Conservation (phyloP, 30 jellyfish, hydroid and myxozoan genomes). For the Haliclystus octoradiatus region DNA sequence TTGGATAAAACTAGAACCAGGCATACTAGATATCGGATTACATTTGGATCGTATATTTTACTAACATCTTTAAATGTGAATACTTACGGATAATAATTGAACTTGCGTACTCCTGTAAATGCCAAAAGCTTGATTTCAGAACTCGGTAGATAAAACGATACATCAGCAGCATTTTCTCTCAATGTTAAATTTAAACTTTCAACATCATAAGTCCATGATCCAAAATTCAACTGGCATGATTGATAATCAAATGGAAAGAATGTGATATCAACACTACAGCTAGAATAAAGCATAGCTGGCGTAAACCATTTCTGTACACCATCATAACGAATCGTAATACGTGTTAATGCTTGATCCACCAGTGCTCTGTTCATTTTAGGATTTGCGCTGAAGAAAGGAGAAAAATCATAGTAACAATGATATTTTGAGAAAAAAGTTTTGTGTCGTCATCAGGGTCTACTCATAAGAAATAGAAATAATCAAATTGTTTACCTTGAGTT, state of each 20-base stretch:
- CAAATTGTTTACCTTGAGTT: no score
- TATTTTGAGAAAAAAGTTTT: no score
- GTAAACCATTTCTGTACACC: slow-evolving; percentile 67
- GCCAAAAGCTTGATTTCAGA: slow-evolving; percentile 56
- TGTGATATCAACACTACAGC: slow-evolving; percentile 79
- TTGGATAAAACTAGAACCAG: no score
- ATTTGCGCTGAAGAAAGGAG: slow-evolving; percentile 26
- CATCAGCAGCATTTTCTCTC: slow-evolving; percentile 35
- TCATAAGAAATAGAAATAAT: no score
- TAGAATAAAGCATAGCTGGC: slow-evolving; percentile 76
- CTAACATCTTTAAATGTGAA: no score
- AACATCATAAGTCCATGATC: slow-evolving; percentile 83
- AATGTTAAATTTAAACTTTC: slow-evolving; percentile 41
- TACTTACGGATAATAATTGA: slow-evolving; percentile 48
- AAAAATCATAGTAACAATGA: not conserved
- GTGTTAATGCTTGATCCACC: slow-evolving; percentile 39
- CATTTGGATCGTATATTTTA: no score
- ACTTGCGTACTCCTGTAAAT: slow-evolving; percentile 39
- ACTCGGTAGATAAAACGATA: slow-evolving; percentile 40
- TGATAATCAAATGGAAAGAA: slow-evolving; percentile 86
- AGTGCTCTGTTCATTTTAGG: slow-evolving; percentile 27
- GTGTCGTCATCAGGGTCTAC: no score
- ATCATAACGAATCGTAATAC: slow-evolving; percentile 14
- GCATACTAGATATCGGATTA: no score
- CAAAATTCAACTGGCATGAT: slow-evolving; percentile 53